A percentile compares a stretch with the other conserved stretches of the same genome.
These are phyloP conservation scores for Dryas iulia DNA, from an alignment of 1,140 invertebrate genomes.

Conservation along the genomic window DNA sequence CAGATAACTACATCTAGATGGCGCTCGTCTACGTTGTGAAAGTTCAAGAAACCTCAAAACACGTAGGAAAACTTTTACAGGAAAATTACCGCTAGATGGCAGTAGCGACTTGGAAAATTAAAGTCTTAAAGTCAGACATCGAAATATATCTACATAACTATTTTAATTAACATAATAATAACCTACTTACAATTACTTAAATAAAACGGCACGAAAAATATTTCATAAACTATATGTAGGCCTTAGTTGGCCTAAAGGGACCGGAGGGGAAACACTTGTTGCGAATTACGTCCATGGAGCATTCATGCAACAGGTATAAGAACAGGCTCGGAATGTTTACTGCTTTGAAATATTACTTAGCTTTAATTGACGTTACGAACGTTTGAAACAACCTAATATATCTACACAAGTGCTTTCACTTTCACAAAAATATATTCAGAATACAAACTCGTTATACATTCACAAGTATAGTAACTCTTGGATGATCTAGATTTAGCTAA, in stretches of 20 bases:
- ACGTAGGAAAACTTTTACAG: neutral
- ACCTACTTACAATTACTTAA: neutral
- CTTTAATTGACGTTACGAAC: neutral
- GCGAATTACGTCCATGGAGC: slow-evolving; percentile 10
- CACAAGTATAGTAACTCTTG: neutral
- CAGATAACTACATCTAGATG: neutral
- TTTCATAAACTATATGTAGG: neutral
- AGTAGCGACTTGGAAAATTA: neutral
- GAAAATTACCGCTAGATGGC: slow-evolving; percentile 7
- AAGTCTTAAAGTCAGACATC: neutral
- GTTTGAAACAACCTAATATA: slow-evolving; percentile 1
- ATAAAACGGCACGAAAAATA: neutral
- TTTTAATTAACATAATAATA: neutral
- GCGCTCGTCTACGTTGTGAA: neutral
- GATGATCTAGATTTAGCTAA: neutral
- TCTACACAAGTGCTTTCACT: neutral
- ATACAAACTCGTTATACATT: neutral
- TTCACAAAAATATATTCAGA: neutral
- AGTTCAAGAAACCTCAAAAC: neutral
- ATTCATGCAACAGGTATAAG: slow-evolving; percentile 25
- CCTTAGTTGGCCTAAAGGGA: neutral
- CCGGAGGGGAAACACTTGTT: slow-evolving; percentile 23
- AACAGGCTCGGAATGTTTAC: slow-evolving; percentile 10
- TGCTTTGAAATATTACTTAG: slow-evolving; percentile 5
- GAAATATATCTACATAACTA: neutral